Base-by-base conservation (phyloP, 2,888 invertebrate genomes). In the Eudasyphora cyanicolor region DNA sequence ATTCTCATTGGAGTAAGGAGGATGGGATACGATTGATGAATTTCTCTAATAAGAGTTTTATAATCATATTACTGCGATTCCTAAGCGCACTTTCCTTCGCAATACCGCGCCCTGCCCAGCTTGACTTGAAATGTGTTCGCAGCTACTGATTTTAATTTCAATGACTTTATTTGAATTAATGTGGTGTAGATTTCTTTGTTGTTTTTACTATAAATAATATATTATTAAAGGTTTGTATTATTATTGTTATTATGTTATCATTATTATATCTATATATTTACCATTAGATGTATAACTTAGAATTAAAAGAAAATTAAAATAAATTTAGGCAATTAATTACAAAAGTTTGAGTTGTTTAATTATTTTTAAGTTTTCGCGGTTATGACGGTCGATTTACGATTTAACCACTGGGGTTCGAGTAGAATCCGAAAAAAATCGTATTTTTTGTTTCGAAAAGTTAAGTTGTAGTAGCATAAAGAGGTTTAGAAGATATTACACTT, bases 221-320 rank as follows among this genome's bases (percentile, higher is more conserved):
- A 71, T 77, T 78, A 71, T 81, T 67, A 42, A 54, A 49, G 62
- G 75, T 60, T 71, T n/a, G n/a, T n/a, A n/a, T n/a, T 71, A n/a
- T 57, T 76, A 71, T 76, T 76, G 14, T 79, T 67, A 75, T 75
- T 69, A 71, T 75, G 49, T 83, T 80, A 21, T 67, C 70, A 69
- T 80, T 74, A 74, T 42, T 76, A 67, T 67, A 17, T 64, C 8
- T 64, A 64, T 64, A n/a, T 78, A 78, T 81, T 81, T 78, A 84
- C 78, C 78, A 78, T 81, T 81, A 80, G 57, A 80, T 77, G 42
- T 84, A 70, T 71, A 83, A 78, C 80, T 81, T 81, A 84, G 67
- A 35, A 60, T 80, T 76, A 81, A 78, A 76, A 19, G 57, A 75
- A 78, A 78, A 82, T 42, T 51, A 54, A 71, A 71, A 78, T 35